These are phyloP conservation scores for Phoronis australis DNA, from an alignment of 2,888 invertebrate species.

Conservation along the genomic window DNA sequence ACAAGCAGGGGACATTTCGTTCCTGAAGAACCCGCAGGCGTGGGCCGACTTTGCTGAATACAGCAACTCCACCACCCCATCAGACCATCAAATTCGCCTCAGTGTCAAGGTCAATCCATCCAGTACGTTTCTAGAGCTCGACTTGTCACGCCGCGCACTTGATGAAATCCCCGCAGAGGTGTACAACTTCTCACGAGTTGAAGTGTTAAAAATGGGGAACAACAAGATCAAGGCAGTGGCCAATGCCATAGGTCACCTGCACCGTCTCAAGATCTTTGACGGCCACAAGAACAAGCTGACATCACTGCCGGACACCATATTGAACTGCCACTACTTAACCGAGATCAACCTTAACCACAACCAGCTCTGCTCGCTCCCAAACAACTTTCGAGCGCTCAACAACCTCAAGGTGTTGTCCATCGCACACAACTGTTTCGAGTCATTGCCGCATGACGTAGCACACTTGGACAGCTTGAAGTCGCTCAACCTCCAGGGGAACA, in stretches of 20 bases:
- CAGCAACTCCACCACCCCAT: background rate
- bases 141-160: slow-evolving; percentile 28
- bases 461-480: slow-evolving; percentile 27
- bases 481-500: slow-evolving; percentile 41
- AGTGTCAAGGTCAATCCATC: slow-evolving; percentile 14
- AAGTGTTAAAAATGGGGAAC: slow-evolving; percentile 34
- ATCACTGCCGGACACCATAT: slow-evolving; percentile 38
- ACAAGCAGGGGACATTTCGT: too few species aligned
- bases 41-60: too few species aligned
- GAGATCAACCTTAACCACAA: slow-evolving; percentile 33
- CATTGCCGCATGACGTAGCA: slow-evolving; percentile 41
- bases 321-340: slow-evolving; percentile 36
- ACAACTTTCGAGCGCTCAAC: slow-evolving; percentile 19
- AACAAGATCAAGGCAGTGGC: slow-evolving; percentile 39
- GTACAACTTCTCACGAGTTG: slow-evolving; percentile 29
- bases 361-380: slow-evolving; percentile 29
- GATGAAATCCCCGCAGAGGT: slow-evolving; percentile 24
- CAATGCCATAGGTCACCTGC: slow-evolving; percentile 28
- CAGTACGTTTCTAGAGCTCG: slow-evolving; percentile 32
- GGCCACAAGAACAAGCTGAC: slow-evolving; percentile 31
- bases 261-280: slow-evolving; percentile 31
- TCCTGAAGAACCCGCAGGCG: too few species aligned
- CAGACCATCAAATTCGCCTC: slow-evolving; percentile 1
- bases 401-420: slow-evolving; percentile 27
- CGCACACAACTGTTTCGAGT: slow-evolving; percentile 38